Conservation (phyloP, 2,113 vertebrate species). For the Calidris pygmaea region DNA sequence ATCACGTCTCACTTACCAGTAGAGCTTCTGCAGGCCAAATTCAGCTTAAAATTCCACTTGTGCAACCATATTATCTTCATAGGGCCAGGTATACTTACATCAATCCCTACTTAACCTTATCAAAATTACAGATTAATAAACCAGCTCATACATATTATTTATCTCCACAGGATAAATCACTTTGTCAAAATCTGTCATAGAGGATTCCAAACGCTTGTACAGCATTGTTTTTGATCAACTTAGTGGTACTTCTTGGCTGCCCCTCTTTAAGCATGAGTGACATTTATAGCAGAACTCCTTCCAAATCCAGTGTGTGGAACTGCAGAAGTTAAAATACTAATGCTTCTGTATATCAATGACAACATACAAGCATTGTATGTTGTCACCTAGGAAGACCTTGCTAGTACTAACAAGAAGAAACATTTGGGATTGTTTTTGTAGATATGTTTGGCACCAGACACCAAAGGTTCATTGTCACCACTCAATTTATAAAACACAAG, state of each 20-base stretch:
- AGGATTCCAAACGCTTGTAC: background rate
- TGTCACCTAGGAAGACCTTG: background rate
- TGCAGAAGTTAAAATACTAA: background rate
- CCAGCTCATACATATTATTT: background rate
- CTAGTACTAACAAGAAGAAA: background rate
- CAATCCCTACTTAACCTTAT: background rate
- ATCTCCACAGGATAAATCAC: background rate
- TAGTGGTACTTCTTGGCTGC: background rate
- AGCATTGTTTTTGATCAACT: background rate
- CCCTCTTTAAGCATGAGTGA: background rate
- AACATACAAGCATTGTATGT: background rate
- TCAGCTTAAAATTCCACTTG: background rate
- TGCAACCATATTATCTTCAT: background rate
- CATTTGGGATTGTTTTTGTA: background rate
- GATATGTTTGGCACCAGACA: background rate
- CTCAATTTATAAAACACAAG: background rate
- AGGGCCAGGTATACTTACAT: background rate
- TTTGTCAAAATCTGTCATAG: background rate
- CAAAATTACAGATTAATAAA: background rate
- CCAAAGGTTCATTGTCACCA: background rate
- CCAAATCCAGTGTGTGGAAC: background rate
- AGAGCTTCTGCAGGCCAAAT: background rate
- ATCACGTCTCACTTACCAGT: constrained; percentile 44
- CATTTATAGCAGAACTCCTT: background rate
- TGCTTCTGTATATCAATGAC: background rate